Conservation (phyloP, 2,888 invertebrate genomes). For the Tipula helvola region DNA sequence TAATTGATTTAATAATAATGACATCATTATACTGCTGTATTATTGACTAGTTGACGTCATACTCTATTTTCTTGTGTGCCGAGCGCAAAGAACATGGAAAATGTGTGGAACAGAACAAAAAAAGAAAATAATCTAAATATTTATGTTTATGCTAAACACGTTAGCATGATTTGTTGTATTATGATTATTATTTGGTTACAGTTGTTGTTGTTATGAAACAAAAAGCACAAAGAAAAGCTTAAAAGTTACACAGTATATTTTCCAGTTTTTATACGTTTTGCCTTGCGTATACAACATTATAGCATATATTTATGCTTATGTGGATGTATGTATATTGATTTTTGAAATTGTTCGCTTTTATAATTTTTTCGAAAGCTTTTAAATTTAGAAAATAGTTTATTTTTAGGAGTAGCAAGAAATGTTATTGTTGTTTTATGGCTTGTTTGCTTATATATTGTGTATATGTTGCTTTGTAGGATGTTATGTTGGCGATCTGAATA, state of each 20-base stretch:
- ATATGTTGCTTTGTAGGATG: neutral
- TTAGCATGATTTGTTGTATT: neutral
- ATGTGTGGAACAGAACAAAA: neutral
- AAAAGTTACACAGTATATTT: neutral
- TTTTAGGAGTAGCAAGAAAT: neutral
- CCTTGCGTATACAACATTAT: neutral
- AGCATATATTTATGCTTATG: neutral
- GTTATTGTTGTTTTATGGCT: neutral
- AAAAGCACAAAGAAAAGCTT: neutral
- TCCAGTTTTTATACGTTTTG: neutral
- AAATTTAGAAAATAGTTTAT: neutral
- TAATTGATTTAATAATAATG: neutral
- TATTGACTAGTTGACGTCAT: neutral
- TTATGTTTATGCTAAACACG: neutral
- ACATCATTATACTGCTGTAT: neutral
- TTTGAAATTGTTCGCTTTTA: neutral
- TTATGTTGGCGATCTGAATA: neutral
- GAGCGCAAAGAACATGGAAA: neutral
- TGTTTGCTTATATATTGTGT: neutral
- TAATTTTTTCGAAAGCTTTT: neutral
- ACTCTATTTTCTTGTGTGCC: neutral
- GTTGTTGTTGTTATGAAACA: neutral
- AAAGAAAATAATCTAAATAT: neutral
- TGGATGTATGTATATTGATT: neutral
- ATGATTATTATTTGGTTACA: neutral